phyloP scores from a whole-genome alignment of 2,797 vertebrate genomes.

The Lutjanus campechanus region DNA sequence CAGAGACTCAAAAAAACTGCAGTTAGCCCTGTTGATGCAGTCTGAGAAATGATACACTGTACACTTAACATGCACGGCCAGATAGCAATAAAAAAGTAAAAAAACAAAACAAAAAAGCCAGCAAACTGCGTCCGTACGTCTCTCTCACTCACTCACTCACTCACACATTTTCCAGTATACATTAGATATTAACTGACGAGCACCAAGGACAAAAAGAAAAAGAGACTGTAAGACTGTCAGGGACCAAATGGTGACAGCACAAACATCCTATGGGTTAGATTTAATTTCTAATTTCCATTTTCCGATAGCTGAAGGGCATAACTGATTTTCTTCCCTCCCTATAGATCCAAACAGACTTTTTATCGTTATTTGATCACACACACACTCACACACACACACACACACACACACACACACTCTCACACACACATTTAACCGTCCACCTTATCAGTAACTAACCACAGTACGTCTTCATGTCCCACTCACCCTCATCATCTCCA shows the following conservation, averaged over 20 bases:
- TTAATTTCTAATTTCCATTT: constrained; percentile 47
- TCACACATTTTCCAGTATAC: constrained; percentile 61
- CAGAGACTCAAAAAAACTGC: constrained; percentile 62
- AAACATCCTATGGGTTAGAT: constrained; percentile 55
- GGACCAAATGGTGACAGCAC: constrained; percentile 53
- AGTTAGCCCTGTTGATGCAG: constrained; percentile 71
- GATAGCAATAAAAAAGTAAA: constrained; percentile 72
- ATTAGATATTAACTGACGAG: constrained; percentile 70
- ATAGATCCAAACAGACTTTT: constrained; percentile 51
- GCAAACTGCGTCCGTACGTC: constrained; percentile 55
- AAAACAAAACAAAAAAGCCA: constrained; percentile 55
- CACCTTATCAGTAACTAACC: constrained; percentile 52
- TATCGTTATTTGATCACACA: constrained; percentile 49
- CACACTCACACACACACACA: no score
- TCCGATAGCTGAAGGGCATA: constrained; percentile 54
- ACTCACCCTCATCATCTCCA: constrained; percentile 18
- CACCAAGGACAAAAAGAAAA: constrained; percentile 62
- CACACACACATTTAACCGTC: constrained; percentile 56
- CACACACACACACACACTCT: constrained; percentile 22
- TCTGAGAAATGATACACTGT: constrained; percentile 82
- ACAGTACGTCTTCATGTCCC: constrained; percentile 26
- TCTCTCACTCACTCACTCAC: constrained; percentile 33
- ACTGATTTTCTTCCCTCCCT: constrained; percentile 47
- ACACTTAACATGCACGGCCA: constrained; percentile 85
- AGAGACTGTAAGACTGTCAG: constrained; percentile 25